Evolutionary conservation across 2,888 invertebrate species (phyloP).

Genomic region (Hemithea aestivaria): DNA sequence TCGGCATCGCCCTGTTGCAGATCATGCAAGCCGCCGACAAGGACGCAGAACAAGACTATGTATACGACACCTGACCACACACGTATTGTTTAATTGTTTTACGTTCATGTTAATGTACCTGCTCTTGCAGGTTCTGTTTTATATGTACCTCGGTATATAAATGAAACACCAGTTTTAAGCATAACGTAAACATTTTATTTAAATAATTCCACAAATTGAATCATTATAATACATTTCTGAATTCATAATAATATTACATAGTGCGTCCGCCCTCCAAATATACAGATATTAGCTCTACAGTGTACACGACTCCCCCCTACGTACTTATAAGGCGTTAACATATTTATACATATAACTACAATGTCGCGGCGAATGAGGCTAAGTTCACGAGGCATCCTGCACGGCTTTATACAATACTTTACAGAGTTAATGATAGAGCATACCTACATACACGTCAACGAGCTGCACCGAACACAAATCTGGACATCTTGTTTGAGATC

Average conservation of each 20-base stretch:
- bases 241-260: constrained; percentile 21
- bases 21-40: constrained; percentile 25
- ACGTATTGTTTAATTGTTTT: no score
- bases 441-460: no score
- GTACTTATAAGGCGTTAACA: constrained; percentile 40
- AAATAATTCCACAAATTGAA: constrained; percentile 65
- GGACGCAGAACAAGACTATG: neutral
- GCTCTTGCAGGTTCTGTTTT: no score
- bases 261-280: constrained; percentile 37
- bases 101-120: no score
- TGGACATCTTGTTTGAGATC: no score
- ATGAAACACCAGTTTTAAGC: constrained; percentile 47
- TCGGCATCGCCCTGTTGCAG: constrained; percentile 43
- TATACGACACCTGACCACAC: neutral
- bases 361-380: no score
- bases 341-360: constrained; percentile 45
- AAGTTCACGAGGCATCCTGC: no score
- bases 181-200: constrained; percentile 75
- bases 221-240: constrained; percentile 65
- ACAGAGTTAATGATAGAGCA: no score
- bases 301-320: constrained; percentile 17
- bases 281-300: constrained; percentile 39
- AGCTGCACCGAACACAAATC: no score
- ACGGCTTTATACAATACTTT: no score
- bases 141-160: constrained; percentile 20